Conservation (phyloP, 2,888 invertebrate genomes). For the Rutpela maculata region DNA sequence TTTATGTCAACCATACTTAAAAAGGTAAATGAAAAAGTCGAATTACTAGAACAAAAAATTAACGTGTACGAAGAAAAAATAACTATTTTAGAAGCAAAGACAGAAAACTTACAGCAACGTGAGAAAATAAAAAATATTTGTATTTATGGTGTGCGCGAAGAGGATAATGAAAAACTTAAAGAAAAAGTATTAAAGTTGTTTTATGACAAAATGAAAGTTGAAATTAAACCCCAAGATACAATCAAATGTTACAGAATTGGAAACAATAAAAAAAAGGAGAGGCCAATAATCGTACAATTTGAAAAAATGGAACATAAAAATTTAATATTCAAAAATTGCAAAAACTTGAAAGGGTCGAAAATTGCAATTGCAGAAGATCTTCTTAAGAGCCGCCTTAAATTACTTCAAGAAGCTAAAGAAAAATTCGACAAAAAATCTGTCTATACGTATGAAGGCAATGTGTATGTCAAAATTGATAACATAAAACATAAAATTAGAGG, state of each 20-base stretch:
- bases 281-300: neutral
- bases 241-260: neutral
- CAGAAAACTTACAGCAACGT: neutral
- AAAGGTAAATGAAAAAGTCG: neutral
- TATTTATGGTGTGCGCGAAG: neutral
- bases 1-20: neutral
- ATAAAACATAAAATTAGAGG: neutral
- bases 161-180: neutral
- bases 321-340: neutral
- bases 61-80: neutral
- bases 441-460: neutral
- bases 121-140: neutral
- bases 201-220: neutral
- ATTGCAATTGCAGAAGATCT: neutral
- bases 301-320: neutral
- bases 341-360: neutral
- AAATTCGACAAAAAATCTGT: neutral
- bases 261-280: neutral
- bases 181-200: neutral
- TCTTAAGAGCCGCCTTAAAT: neutral
- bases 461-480: neutral
- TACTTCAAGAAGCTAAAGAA: neutral
- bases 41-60: neutral
- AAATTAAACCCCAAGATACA: neutral
- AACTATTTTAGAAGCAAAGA: neutral